A percentile compares a stretch with the other conserved stretches of the same genome.
Evolutionary conservation across 92 coral and sea anemone genomes (phyloP).

Genomic region (Hydrozoanthus gracilis): DNA sequence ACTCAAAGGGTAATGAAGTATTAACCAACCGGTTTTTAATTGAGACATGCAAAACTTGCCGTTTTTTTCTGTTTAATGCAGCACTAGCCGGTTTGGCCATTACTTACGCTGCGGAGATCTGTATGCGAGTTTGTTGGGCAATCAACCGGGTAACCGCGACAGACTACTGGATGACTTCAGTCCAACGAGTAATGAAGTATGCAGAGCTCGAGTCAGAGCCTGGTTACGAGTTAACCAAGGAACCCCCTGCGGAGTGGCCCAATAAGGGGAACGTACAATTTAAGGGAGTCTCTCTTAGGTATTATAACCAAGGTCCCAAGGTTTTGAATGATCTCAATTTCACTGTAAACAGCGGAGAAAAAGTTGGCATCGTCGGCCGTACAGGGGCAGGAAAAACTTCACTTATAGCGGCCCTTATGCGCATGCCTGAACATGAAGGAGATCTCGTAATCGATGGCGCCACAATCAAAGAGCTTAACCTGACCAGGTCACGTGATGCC

Average conservation of each 20-base stretch:
- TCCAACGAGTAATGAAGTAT: not conserved
- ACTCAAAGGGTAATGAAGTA: too few species aligned
- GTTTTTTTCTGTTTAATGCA: too few species aligned
- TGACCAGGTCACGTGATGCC: not conserved
- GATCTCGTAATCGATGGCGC: not conserved
- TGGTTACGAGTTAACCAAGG: not conserved
- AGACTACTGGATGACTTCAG: too few species aligned
- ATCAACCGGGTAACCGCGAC: too few species aligned
- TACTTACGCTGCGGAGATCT: too few species aligned
- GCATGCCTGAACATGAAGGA: constrained; percentile 10
- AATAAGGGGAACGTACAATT: not conserved
- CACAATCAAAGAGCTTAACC: not conserved
- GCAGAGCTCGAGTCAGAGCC: not conserved
- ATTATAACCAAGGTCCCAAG: not conserved
- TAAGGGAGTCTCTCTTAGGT: not conserved
- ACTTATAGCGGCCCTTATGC: not conserved
- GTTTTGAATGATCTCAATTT: not conserved
- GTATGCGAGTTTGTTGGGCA: too few species aligned
- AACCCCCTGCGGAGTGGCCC: not conserved
- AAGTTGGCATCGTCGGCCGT: not conserved
- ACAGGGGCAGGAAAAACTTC: constrained; percentile 11
- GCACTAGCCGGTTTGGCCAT: too few species aligned
- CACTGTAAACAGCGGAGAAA: not conserved
- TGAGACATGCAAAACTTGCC: too few species aligned
- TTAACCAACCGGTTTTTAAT: too few species aligned